Evolutionary conservation across 2,888 invertebrate genomes (phyloP).

Genomic region (Mythimna impura): DNA sequence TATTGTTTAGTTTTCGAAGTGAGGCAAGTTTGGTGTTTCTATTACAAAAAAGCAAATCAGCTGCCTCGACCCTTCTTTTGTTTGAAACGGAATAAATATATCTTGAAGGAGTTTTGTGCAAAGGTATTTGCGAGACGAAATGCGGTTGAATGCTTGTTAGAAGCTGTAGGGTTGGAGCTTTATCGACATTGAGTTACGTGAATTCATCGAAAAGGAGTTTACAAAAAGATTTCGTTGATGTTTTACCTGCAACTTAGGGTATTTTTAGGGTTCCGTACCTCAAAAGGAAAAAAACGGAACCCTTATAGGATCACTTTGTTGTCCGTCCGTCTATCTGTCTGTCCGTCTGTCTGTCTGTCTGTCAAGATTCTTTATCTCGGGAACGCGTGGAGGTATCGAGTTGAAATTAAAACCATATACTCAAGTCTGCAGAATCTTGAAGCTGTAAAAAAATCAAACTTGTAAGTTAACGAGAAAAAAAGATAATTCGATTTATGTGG

Average conservation of each 20-base stretch:
- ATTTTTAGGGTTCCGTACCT: too few relatives aligned
- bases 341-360: too few relatives aligned
- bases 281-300: too few relatives aligned
- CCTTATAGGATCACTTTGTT: too few relatives aligned
- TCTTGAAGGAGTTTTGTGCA: constrained; percentile 81
- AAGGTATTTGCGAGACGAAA: constrained; percentile 85
- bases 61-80: constrained; percentile 81
- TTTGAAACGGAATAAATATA: constrained; percentile 84
- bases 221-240: background rate
- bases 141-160: constrained; percentile 84
- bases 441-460: too few relatives aligned
- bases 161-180: constrained; percentile 68
- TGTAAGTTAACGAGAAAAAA: too few relatives aligned
- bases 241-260: background rate
- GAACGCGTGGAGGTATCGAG: too few relatives aligned
- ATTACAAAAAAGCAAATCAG: constrained; percentile 81
- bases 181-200: constrained; percentile 28
- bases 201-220: constrained; percentile 9
- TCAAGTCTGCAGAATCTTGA: too few relatives aligned
- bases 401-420: too few relatives aligned
- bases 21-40: constrained; percentile 49
- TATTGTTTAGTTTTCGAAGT: background rate
- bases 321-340: too few relatives aligned
- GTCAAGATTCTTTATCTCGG: too few relatives aligned
- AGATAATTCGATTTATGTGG: too few relatives aligned